A percentile compares a stretch with the other conserved stretches of the same genome.
Evolutionary conservation across 2,113 vertebrate species (phyloP).

Genomic region (Rhinoderma darwinii): DNA sequence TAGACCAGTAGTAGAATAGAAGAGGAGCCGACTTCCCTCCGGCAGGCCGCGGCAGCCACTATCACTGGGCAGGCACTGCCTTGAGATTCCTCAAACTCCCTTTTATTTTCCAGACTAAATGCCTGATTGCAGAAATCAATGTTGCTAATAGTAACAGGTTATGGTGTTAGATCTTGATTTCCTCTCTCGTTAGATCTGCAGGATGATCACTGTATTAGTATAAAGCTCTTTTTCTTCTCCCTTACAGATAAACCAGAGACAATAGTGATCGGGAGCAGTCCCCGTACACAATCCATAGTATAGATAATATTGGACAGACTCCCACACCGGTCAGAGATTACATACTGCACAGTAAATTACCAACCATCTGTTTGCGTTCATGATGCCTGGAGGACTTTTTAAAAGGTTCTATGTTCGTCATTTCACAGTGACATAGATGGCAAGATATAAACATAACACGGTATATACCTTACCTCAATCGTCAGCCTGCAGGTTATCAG

Average conservation of each 20-base stretch:
- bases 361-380: slow-evolving; percentile 6
- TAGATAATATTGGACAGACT: slow-evolving; percentile 4
- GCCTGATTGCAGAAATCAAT: slow-evolving; percentile 86
- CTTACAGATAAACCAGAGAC: slow-evolving; percentile 69
- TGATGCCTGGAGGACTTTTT: slow-evolving; percentile 18
- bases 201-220: slow-evolving; percentile 80
- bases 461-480: neutral
- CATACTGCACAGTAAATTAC: slow-evolving; percentile 54
- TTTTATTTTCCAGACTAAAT: slow-evolving; percentile 83
- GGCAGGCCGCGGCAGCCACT: slow-evolving; percentile 68
- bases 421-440: slow-evolving; percentile 3
- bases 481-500: neutral
- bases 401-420: neutral
- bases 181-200: slow-evolving; percentile 80
- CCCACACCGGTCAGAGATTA: neutral
- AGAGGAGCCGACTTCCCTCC: slow-evolving; percentile 67
- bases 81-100: slow-evolving; percentile 80
- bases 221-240: slow-evolving; percentile 71
- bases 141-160: slow-evolving; percentile 86
- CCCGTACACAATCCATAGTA: neutral
- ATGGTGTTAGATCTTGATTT: slow-evolving; percentile 83
- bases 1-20: neutral
- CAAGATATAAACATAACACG: neutral
- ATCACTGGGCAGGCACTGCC: slow-evolving; percentile 76
- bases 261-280: slow-evolving; percentile 72